Evolutionary conservation across 2,797 vertebrate species (phyloP).

Genomic region (Rhyacichthys aspro): DNA sequence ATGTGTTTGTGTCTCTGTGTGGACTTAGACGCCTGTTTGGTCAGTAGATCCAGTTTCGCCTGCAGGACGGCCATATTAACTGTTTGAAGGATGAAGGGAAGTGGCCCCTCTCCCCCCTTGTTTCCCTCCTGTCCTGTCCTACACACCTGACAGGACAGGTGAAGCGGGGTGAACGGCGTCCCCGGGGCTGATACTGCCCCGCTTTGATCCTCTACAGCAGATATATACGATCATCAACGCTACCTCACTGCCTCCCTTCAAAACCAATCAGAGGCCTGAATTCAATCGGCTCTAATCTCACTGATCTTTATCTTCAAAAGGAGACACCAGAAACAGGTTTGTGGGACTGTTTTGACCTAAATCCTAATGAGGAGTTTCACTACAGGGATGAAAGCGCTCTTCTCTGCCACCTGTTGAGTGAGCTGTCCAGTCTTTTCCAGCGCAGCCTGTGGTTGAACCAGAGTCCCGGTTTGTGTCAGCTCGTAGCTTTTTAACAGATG

Average conservation of each 20-base stretch:
- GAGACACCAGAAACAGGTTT: slow-evolving; percentile 32
- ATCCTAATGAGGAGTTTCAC: slow-evolving; percentile 63
- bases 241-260: slow-evolving; percentile 32
- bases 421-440: slow-evolving; percentile 35
- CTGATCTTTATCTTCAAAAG: slow-evolving; percentile 73
- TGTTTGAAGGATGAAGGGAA: slow-evolving; percentile 12
- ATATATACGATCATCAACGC: slow-evolving; percentile 74
- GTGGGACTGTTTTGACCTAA: slow-evolving; percentile 40
- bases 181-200: slow-evolving; percentile 60
- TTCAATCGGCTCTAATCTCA: slow-evolving; percentile 67
- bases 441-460: slow-evolving; percentile 55
- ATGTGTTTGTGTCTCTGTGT: too few relatives aligned
- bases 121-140: slow-evolving; percentile 10
- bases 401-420: slow-evolving; percentile 65
- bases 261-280: slow-evolving; percentile 38
- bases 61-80: slow-evolving; percentile 21
- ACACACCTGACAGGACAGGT: slow-evolving; percentile 55
- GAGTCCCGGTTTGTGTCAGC: slow-evolving; percentile 54
- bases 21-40: too few relatives aligned
- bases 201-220: slow-evolving; percentile 79
- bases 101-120: not conserved
- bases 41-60: not conserved
- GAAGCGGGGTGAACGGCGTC: slow-evolving; percentile 42
- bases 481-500: slow-evolving; percentile 80
- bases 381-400: slow-evolving; percentile 28